Conservation (phyloP, 2,113 vertebrate genomes). For the Indri indri region DNA sequence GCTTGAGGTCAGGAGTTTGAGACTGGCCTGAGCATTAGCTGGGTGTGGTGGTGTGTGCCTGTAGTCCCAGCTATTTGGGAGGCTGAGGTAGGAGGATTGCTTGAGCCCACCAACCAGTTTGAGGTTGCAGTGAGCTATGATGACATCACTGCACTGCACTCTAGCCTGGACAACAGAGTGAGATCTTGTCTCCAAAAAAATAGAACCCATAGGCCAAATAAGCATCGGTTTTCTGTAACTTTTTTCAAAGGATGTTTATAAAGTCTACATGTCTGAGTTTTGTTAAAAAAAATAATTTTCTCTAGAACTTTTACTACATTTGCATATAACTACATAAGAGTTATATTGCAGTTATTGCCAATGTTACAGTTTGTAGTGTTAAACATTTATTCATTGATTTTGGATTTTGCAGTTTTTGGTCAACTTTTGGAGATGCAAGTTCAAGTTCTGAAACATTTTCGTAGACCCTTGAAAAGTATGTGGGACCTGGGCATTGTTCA, state of each 20-base stretch:
- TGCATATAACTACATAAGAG: background rate
- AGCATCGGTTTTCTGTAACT: background rate
- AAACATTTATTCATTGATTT: background rate
- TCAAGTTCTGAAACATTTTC: background rate
- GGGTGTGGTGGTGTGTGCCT: background rate
- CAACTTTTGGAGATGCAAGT: background rate
- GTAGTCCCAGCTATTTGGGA: background rate
- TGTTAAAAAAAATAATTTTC: background rate
- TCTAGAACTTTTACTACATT: background rate
- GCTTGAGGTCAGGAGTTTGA: too few relatives aligned
- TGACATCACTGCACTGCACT: too few relatives aligned
- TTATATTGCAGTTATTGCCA: background rate
- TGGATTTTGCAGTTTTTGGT: background rate
- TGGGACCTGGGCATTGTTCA: background rate
- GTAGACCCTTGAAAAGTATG: background rate
- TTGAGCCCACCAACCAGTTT: background rate
- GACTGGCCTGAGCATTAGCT: too few relatives aligned
- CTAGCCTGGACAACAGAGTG: background rate
- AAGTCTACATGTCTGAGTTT: background rate
- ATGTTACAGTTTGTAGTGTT: background rate
- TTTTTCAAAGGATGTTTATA: background rate
- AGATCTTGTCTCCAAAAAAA: background rate
- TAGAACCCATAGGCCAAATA: background rate
- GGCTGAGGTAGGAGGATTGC: background rate
- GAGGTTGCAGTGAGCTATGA: too few relatives aligned